Percentiles rank a stretch among this genome's conserved stretches.
These are phyloP conservation scores for Zootoca vivipara DNA, from an alignment of 2,113 vertebrate species.

Conservation along the genomic window DNA sequence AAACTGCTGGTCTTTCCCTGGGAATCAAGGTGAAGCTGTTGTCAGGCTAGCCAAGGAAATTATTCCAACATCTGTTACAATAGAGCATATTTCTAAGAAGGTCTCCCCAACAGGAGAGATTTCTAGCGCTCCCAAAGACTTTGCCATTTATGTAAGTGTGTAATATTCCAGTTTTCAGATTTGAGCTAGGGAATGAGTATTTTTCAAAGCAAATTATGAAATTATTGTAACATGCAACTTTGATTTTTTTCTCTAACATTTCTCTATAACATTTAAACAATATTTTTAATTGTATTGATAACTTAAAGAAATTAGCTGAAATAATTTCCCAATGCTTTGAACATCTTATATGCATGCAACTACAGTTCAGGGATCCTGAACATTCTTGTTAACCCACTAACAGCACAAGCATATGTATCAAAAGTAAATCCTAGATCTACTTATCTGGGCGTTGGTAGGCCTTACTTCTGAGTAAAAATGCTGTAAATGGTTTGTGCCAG, in stretches of 20 bases:
- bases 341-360: not conserved
- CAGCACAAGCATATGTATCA: too few relatives aligned
- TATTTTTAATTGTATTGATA: not conserved
- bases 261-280: not conserved
- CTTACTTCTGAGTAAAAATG: too few relatives aligned
- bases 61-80: conserved; percentile 54
- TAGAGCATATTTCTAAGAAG: conserved; percentile 68
- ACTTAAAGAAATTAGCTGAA: not conserved
- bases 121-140: conserved; percentile 66
- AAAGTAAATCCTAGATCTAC: too few relatives aligned
- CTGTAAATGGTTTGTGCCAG: too few relatives aligned
- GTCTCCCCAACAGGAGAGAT: conserved; percentile 66
- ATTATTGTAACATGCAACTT: not conserved
- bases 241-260: not conserved
- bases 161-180: not conserved
- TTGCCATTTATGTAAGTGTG: conserved; percentile 67
- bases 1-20: conserved; percentile 70
- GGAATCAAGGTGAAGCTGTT: conserved; percentile 53
- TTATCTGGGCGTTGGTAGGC: too few relatives aligned
- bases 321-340: not conserved
- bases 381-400: not conserved
- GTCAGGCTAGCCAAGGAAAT: conserved; percentile 60
- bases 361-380: not conserved
- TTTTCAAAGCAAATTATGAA: not conserved
- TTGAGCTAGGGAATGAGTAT: not conserved